Evolutionary conservation across 2,888 invertebrate species (phyloP).

Genomic region (Heteromyza rotundicornis): DNA sequence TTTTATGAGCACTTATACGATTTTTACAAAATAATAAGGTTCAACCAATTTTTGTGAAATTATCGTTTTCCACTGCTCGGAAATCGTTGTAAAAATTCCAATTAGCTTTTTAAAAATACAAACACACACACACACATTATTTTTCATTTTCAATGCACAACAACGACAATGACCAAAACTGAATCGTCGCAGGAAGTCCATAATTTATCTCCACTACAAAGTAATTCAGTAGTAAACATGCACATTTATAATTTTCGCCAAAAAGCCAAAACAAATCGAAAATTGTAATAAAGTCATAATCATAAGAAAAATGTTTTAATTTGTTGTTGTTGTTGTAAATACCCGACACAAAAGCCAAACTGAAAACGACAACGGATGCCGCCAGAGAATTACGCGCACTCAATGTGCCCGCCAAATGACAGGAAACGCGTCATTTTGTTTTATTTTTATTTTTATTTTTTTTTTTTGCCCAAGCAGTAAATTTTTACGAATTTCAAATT

Average conservation of each 20-base stretch:
- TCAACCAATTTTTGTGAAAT: too few species aligned
- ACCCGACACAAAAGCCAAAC: not conserved
- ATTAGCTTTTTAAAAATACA: too few species aligned
- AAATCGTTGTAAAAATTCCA: too few species aligned
- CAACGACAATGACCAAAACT: too few species aligned
- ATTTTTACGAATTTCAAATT: slow-evolving; percentile 51
- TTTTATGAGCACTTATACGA: too few species aligned
- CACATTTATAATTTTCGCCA: slow-evolving; percentile 15
- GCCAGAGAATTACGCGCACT: slow-evolving; percentile 53
- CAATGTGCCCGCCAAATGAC: slow-evolving; percentile 53
- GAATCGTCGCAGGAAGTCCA: slow-evolving; percentile 26
- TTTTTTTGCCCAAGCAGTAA: not conserved
- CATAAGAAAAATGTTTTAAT: not conserved
- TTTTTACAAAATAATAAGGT: too few species aligned
- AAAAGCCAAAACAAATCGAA: not conserved
- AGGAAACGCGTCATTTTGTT: slow-evolving; percentile 54
- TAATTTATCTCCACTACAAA: slow-evolving; percentile 16
- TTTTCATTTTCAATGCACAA: too few species aligned
- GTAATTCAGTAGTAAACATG: slow-evolving; percentile 3
- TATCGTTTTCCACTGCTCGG: too few species aligned
- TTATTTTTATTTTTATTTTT: not conserved
- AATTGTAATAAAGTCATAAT: slow-evolving; percentile 13
- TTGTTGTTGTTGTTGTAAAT: too few species aligned
- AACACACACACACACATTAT: too few species aligned
- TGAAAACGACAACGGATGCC: slow-evolving; percentile 23